Percentiles rank a stretch among this genome's conserved stretches.
Evolutionary conservation across 53 echinoderm and acorn worm species (phyloP).

Genomic region (Mesocentrotus franciscanus): DNA sequence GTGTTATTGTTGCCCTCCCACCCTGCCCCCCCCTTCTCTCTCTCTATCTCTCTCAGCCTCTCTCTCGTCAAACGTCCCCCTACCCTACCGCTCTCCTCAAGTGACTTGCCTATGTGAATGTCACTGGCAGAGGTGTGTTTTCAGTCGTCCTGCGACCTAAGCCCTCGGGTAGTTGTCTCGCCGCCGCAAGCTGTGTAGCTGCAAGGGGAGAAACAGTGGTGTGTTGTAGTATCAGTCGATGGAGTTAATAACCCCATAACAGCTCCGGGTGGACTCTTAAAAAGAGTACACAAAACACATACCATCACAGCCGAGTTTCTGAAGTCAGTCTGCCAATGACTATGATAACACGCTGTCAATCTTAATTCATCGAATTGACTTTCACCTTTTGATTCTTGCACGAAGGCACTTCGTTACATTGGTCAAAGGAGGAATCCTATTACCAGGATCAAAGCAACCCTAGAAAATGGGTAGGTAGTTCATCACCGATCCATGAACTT

Average conservation of each 20-base stretch:
- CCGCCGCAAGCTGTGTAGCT: neutral
- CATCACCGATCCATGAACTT: neutral
- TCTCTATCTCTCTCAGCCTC: neutral
- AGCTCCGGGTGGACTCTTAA: neutral
- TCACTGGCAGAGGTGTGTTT: slow-evolving; percentile 18
- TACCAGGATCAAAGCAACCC: neutral
- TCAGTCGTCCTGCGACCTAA: slow-evolving; percentile 6
- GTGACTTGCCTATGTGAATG: slow-evolving; percentile 37
- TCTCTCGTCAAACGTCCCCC: slow-evolving; percentile 4
- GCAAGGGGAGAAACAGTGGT: neutral
- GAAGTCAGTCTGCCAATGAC: neutral
- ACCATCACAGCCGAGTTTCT: neutral
- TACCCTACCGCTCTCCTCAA: neutral
- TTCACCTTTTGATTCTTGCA: neutral
- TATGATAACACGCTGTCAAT: slow-evolving; percentile 42
- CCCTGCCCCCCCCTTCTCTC: neutral
- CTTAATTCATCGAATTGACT: slow-evolving; percentile 25
- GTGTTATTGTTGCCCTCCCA: slow-evolving; percentile 36
- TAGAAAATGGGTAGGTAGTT: neutral
- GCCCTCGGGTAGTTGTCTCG: slow-evolving; percentile 49
- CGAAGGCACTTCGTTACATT: neutral
- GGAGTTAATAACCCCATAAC: slow-evolving; percentile 12
- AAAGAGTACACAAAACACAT: slow-evolving; percentile 5
- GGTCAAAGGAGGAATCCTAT: neutral
- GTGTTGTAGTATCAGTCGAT: neutral